phyloP scores from a whole-genome alignment of 2,888 invertebrate genomes.

The Hyalella azteca region DNA sequence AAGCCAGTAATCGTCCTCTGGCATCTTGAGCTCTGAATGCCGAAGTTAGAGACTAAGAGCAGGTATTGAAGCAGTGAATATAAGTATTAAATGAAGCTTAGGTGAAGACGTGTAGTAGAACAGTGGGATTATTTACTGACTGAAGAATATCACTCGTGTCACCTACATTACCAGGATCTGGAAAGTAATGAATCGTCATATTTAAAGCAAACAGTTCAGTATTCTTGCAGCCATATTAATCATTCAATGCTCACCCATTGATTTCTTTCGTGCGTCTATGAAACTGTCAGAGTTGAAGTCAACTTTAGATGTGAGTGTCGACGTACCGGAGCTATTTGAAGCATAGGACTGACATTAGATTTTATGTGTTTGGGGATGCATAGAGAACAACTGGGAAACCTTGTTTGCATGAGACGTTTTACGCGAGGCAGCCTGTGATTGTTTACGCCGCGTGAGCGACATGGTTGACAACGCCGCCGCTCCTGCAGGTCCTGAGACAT shows the following conservation, averaged over 20 bases:
- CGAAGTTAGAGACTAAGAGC: too few species aligned
- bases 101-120: too few species aligned
- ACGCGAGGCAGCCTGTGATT: constrained; percentile 12
- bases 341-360: constrained; percentile 57
- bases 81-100: too few species aligned
- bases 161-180: too few species aligned
- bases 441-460: constrained; percentile 41
- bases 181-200: too few species aligned
- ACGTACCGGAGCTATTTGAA: constrained; percentile 58
- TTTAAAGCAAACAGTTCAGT: too few species aligned
- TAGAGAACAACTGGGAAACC: constrained; percentile 42
- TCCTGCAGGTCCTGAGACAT: constrained; percentile 59
- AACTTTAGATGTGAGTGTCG: constrained; percentile 64
- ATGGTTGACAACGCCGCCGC: constrained; percentile 44
- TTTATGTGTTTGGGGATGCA: constrained; percentile 56
- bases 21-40: constrained; percentile 75
- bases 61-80: too few species aligned
- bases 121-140: too few species aligned
- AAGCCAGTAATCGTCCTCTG: constrained; percentile 73
- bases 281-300: constrained; percentile 82
- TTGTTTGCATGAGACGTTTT: constrained; percentile 60
- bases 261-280: constrained; percentile 80
- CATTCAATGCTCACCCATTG: constrained; percentile 69
- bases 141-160: too few species aligned
- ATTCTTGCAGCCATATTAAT: too few species aligned